A percentile compares a stretch with the other conserved stretches of the same genome.
Conservation (phyloP, 2,888 invertebrate species). For the Polydrusus tereticollis region DNA sequence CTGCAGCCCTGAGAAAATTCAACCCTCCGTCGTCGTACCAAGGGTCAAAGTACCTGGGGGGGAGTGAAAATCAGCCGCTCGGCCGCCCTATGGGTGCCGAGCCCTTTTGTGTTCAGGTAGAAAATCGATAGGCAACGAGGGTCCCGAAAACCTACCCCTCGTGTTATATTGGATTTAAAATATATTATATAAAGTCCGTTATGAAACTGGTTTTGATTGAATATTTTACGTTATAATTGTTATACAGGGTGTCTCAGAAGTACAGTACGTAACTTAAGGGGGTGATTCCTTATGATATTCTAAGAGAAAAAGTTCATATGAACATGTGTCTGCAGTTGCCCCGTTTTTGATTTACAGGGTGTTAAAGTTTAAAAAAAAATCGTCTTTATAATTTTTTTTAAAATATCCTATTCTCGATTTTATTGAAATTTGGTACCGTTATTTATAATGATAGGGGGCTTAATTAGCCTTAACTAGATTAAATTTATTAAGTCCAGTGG, state of each 20-base stretch:
- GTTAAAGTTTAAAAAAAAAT: too few relatives aligned
- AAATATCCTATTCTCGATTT: too few relatives aligned
- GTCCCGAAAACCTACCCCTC: conserved; percentile 33
- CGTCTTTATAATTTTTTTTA: too few relatives aligned
- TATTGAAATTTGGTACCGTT: too few relatives aligned
- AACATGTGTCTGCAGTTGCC: too few relatives aligned
- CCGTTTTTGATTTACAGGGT: too few relatives aligned
- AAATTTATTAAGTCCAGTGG: too few relatives aligned
- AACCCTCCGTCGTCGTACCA: conserved; percentile 45
- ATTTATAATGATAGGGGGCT: too few relatives aligned
- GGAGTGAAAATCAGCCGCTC: conserved; percentile 40
- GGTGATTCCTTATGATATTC: too few relatives aligned
- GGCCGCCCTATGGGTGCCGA: conserved; percentile 30
- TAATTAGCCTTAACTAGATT: too few relatives aligned
- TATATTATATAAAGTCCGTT: neutral
- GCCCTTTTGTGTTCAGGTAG: conserved; percentile 45
- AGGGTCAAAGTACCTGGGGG: conserved; percentile 50
- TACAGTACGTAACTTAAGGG: too few relatives aligned
- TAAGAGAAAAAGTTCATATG: too few relatives aligned
- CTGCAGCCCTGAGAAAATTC: conserved; percentile 34
- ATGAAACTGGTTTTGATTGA: conserved; percentile 1
- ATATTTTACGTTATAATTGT: neutral
- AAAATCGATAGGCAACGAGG: conserved; percentile 40
- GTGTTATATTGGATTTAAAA: conserved; percentile 15
- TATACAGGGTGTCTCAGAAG: neutral